Percentiles rank a stretch among this genome's conserved stretches.
Evolutionary conservation across 2,888 invertebrate species (phyloP).

Genomic region (Amphipoea oculea): DNA sequence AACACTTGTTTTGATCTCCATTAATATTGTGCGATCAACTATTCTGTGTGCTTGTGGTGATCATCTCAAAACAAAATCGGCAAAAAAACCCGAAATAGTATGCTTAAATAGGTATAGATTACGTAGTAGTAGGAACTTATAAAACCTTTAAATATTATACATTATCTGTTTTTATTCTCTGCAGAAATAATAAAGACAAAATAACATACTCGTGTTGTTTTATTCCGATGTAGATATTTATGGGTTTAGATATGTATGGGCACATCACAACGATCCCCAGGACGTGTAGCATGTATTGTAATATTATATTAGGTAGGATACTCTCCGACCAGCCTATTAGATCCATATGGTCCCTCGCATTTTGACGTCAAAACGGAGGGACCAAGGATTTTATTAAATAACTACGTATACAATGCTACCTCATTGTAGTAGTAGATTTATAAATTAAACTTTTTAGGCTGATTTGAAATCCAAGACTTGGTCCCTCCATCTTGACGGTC

Average conservation of each 20-base stretch:
- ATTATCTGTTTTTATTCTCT: slow-evolving; percentile 4
- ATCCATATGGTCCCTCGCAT: too few species aligned
- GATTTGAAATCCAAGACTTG: too few species aligned
- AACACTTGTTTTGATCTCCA: not conserved
- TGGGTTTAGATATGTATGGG: not conserved
- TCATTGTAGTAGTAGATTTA: too few species aligned
- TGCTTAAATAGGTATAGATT: slow-evolving; percentile 17
- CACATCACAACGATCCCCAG: not conserved
- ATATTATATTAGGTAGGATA: too few species aligned
- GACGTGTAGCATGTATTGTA: too few species aligned
- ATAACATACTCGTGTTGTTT: slow-evolving; percentile 16
- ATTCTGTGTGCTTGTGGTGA: not conserved
- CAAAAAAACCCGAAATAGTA: not conserved
- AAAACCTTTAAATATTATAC: slow-evolving; percentile 9
- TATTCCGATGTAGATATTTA: not conserved
- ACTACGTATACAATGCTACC: too few species aligned
- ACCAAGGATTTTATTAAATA: too few species aligned
- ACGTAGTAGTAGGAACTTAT: not conserved
- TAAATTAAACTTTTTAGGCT: too few species aligned
- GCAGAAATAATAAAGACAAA: slow-evolving; percentile 27
- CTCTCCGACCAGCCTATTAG: too few species aligned
- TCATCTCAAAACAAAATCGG: not conserved
- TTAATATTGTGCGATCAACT: too few species aligned
- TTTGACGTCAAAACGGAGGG: too few species aligned
- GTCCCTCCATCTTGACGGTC: too few species aligned